phyloP scores from a whole-genome alignment of 2,888 invertebrate species.

The Thumatha senex region DNA sequence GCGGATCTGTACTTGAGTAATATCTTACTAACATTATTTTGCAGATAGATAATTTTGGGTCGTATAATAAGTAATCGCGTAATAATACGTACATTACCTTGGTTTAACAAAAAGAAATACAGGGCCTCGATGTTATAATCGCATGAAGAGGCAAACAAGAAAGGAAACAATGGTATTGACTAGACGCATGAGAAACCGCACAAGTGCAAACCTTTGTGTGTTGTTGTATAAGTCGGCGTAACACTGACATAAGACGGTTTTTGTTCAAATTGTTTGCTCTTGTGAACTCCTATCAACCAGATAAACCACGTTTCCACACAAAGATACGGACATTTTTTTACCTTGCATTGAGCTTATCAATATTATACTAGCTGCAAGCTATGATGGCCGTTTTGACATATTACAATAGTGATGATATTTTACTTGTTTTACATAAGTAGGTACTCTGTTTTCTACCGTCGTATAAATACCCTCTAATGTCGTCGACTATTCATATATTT shows the following conservation, averaged over 20 bases:
- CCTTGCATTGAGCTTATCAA: background rate
- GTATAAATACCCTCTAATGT: no score
- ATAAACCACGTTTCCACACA: conserved; percentile 29
- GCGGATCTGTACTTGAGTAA: no score
- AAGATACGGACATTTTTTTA: conserved; percentile 11
- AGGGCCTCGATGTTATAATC: conserved; percentile 15
- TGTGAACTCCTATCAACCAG: conserved; percentile 24
- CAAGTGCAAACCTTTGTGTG: conserved; percentile 65
- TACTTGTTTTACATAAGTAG: no score
- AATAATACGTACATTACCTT: background rate
- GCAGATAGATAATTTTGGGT: no score
- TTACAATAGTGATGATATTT: no score
- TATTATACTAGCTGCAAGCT: background rate
- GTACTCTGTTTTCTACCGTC: no score
- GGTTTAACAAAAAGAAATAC: background rate
- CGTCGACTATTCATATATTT: no score
- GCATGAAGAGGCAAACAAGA: conserved; percentile 43
- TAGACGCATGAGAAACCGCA: conserved; percentile 65
- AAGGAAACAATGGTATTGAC: conserved; percentile 62
- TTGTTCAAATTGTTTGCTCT: conserved; percentile 29
- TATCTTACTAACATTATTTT: no score
- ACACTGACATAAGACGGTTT: conserved; percentile 46
- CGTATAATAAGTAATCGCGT: no score
- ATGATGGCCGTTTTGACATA: no score
- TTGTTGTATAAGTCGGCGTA: conserved; percentile 60